Evolutionary conservation across 2,113 vertebrate genomes (phyloP).

Genomic region (Platycercus adscitus): DNA sequence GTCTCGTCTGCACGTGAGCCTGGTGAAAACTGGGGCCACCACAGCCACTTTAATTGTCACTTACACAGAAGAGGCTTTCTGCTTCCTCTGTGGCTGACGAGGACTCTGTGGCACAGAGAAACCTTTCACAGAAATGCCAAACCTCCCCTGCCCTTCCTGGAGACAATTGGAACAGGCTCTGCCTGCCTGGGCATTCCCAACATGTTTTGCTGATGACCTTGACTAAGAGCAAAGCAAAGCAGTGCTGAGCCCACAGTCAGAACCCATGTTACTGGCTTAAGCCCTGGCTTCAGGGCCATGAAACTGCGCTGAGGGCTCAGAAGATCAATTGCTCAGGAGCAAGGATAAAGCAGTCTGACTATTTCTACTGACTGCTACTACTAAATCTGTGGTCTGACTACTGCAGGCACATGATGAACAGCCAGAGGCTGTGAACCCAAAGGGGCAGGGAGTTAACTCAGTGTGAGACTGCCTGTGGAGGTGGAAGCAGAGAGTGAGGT

Average conservation of each 20-base stretch:
- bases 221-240: neutral
- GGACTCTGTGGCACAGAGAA: neutral
- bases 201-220: conserved; percentile 15
- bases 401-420: neutral
- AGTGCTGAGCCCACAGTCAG: neutral
- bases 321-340: neutral
- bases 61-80: neutral
- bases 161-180: neutral
- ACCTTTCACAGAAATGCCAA: conserved; percentile 65
- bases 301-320: neutral
- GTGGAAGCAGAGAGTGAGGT: neutral
- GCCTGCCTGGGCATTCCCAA: conserved; percentile 27
- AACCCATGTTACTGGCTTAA: neutral
- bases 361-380: neutral
- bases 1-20: neutral
- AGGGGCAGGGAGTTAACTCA: neutral
- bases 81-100: conserved; percentile 8
- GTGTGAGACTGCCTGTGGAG: neutral
- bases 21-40: neutral
- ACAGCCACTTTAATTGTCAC: neutral
- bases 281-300: neutral
- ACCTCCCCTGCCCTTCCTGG: conserved; percentile 54
- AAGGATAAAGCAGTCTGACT: neutral
- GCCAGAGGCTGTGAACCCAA: neutral
- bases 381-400: neutral